Evolutionary conservation across 2,797 vertebrate genomes (phyloP), one percentile per base, ranked within the genome.

Genomic region (Huso huso): DNA sequence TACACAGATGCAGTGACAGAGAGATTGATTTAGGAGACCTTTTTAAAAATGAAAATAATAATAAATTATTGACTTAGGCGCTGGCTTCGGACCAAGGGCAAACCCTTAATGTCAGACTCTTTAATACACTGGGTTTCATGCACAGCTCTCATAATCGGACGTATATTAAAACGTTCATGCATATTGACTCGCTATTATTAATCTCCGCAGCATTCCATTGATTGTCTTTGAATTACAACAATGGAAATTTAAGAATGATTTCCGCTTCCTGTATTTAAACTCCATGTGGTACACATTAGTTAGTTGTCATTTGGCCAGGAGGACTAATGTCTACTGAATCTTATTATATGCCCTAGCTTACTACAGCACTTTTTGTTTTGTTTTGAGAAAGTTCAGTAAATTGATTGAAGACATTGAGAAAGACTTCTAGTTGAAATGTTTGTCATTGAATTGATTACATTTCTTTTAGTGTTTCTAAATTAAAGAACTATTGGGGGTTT

Each of bases 1-100:
- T 81, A 82, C 83, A 83, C 82, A 87, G 86, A 85, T 89, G 87
- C 88, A 83, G 86, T 84, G 86, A 91, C 91, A 80, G 88, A 82
- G 81, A 66, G 62, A 90, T 89, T 90, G 90, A 92, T 92, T 88
- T 84, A 72, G 71, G 73, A 84, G 82, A 79, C 84, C 87, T 86
- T 86, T 87, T 86, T 82, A 90, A 88, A 91, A 87, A 90, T 91
- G 86, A 89, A 93, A 93, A 93, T 92, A 88, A 93, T 92, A 91
- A 93, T 91, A 89, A 88, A 89, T 88, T 91, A 91, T 91, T 84
- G 89, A 91, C 80, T 79, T 82, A 81, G 75, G 83, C 81, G 80
- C 81, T 77, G 73, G 83, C 81, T 81, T 82, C 77, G 73, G 81
- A 79, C 80, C 86, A 88, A 94, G 90, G 89, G 88, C 87, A 87